phyloP scores from a whole-genome alignment of 2,888 invertebrate species.

The Nemoura dubitans region DNA sequence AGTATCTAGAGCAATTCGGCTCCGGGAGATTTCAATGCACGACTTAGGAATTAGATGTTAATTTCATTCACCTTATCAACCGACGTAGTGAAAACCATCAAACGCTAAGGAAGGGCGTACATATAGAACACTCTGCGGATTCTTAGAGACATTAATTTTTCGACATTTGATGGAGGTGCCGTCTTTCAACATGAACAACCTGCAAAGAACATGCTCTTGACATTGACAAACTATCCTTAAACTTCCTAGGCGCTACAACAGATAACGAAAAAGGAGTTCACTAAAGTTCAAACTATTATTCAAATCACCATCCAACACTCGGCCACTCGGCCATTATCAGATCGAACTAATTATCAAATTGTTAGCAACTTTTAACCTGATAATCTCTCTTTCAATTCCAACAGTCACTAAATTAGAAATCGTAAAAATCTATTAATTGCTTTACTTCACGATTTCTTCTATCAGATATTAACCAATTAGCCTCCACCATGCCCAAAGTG shows the following conservation, averaged over 20 bases:
- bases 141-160: not conserved
- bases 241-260: not conserved
- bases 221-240: not conserved
- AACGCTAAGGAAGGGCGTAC: not conserved
- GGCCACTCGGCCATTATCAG: not conserved
- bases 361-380: slow-evolving; percentile 13
- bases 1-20: not conserved
- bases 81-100: not conserved
- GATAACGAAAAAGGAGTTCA: not conserved
- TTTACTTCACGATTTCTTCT: not conserved
- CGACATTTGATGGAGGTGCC: not conserved
- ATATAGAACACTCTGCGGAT: no score
- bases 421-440: slow-evolving; percentile 22
- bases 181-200: not conserved
- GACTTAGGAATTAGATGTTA: not conserved
- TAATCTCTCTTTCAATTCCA: not conserved
- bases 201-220: not conserved
- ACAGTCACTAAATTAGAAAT: slow-evolving; percentile 16
- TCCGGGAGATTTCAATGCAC: not conserved
- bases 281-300: slow-evolving; percentile 5
- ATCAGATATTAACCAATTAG: slow-evolving; percentile 23
- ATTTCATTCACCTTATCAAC: not conserved
- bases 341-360: slow-evolving; percentile 22
- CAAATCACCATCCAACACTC: slow-evolving; percentile 20
- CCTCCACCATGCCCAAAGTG: not conserved